A percentile compares a stretch with the other conserved stretches of the same genome.
These are phyloP conservation scores for Tinamus guttatus DNA, from an alignment of 2,113 vertebrate species.

Conservation along the genomic window DNA sequence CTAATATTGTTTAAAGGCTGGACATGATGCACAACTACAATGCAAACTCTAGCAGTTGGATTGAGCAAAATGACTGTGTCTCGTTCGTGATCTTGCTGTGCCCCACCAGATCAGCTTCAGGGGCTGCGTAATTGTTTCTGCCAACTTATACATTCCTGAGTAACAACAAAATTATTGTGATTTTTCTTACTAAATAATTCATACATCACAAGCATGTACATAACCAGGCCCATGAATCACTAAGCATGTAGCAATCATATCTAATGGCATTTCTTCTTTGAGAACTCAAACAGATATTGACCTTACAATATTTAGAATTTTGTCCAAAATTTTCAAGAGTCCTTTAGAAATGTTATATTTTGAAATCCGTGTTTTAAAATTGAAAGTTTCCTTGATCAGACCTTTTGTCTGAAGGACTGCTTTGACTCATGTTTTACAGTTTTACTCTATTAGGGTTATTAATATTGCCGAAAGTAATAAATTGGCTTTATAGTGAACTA, in stretches of 20 bases:
- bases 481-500: slow-evolving; percentile 63
- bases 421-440: slow-evolving; percentile 60
- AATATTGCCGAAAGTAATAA: slow-evolving; percentile 63
- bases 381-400: slow-evolving; percentile 42
- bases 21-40: neutral
- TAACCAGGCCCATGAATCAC: slow-evolving; percentile 81
- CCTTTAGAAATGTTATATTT: neutral
- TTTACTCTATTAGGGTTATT: slow-evolving; percentile 72
- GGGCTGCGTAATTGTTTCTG: slow-evolving; percentile 91
- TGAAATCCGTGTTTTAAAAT: slow-evolving; percentile 40
- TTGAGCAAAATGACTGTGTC: neutral
- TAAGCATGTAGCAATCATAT: slow-evolving; percentile 61
- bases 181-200: slow-evolving; percentile 92
- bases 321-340: slow-evolving; percentile 1
- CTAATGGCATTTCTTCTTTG: slow-evolving; percentile 69
- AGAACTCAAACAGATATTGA: slow-evolving; percentile 59
- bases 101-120: slow-evolving; percentile 80
- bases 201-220: slow-evolving; percentile 78
- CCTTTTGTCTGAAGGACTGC: slow-evolving; percentile 30
- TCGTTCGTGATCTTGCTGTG: slow-evolving; percentile 55
- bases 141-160: slow-evolving; percentile 90
- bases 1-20: slow-evolving; percentile 27
- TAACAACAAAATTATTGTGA: slow-evolving; percentile 87
- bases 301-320: slow-evolving; percentile 60
- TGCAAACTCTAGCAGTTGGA: slow-evolving; percentile 15